Evolutionary conservation across 2,113 vertebrate genomes (phyloP).

Genomic region (Setophaga kirtlandii): DNA sequence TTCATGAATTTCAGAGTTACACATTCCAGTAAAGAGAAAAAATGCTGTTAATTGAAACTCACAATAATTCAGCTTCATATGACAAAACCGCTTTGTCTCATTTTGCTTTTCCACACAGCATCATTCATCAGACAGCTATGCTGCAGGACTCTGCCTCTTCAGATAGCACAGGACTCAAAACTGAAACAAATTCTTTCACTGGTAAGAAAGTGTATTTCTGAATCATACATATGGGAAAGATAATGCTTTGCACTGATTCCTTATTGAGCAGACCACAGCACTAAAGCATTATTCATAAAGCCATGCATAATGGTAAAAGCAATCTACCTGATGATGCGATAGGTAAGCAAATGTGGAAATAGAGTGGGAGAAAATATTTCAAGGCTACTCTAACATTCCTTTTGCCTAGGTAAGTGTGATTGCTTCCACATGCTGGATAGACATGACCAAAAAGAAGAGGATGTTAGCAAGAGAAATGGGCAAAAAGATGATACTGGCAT

Average conservation of each 20-base stretch:
- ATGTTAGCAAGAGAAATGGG: constrained; percentile 22
- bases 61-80: background rate
- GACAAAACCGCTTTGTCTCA: background rate
- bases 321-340: constrained; percentile 30
- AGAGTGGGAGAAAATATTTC: constrained; percentile 32
- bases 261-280: background rate
- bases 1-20: constrained; percentile 12
- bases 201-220: constrained; percentile 22
- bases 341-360: constrained; percentile 32
- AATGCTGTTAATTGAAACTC: constrained; percentile 14
- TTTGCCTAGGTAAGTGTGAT: constrained; percentile 42
- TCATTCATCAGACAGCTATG: background rate
- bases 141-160: background rate
- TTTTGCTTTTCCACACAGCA: background rate
- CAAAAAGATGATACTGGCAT: constrained; percentile 29
- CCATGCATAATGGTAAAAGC: constrained; percentile 37
- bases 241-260: background rate
- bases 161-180: background rate
- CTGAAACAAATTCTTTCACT: constrained; percentile 21
- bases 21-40: background rate
- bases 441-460: constrained; percentile 25
- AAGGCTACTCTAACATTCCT: background rate
- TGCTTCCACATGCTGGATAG: background rate
- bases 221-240: background rate
- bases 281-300: constrained; percentile 35